These are phyloP conservation scores for Phocides pigmalion DNA, from an alignment of 1,140 invertebrate species.

Conservation along the genomic window DNA sequence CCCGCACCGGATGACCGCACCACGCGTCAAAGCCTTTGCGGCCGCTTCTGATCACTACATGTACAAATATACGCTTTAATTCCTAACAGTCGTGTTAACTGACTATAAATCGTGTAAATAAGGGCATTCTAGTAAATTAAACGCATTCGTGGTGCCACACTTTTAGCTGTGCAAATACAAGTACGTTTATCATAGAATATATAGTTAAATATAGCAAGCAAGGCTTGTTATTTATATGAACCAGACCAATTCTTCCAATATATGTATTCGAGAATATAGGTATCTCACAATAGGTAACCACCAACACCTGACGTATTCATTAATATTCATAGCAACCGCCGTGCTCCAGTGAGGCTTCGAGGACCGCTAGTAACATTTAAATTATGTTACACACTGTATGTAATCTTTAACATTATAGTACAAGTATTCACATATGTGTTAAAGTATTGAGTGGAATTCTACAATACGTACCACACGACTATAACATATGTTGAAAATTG, in stretches of 20 bases:
- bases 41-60: slow-evolving; percentile 51
- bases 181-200: neutral
- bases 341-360: slow-evolving; percentile 45
- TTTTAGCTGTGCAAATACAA: neutral
- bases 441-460: neutral
- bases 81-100: slow-evolving; percentile 29
- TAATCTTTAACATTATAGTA: slow-evolving; percentile 35
- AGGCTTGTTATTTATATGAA: neutral
- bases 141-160: slow-evolving; percentile 9
- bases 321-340: slow-evolving; percentile 71
- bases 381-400: slow-evolving; percentile 35
- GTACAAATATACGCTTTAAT: slow-evolving; percentile 52
- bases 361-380: slow-evolving; percentile 37
- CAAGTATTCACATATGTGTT: neutral
- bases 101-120: slow-evolving; percentile 44
- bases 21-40: slow-evolving; percentile 74
- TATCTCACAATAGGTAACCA: neutral
- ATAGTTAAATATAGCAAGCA: neutral
- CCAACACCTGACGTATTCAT: slow-evolving; percentile 46
- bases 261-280: neutral
- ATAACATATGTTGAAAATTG: slow-evolving; percentile 3
- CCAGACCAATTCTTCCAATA: neutral
- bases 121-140: slow-evolving; percentile 25
- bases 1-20: slow-evolving; percentile 67
- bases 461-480: slow-evolving; percentile 4